A percentile compares a stretch with the other conserved stretches of the same genome.
Evolutionary conservation across 2,888 invertebrate species (phyloP).

Genomic region (Vandiemenella viatica): DNA sequence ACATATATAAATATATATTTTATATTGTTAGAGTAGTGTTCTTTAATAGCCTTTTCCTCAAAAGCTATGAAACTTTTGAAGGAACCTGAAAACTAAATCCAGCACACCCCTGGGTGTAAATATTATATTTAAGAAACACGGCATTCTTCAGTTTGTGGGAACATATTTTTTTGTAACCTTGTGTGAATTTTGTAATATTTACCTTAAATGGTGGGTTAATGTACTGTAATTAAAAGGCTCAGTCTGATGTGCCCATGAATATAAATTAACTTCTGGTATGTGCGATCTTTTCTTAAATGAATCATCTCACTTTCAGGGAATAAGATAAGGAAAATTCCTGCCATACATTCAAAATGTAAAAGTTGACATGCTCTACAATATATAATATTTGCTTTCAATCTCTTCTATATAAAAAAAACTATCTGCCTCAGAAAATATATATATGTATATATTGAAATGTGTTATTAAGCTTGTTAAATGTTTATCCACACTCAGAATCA

Average conservation of each 20-base stretch:
- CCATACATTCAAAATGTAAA: constrained; percentile 7
- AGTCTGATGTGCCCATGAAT: constrained; percentile 22
- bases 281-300: background rate
- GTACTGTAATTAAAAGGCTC: constrained; percentile 11
- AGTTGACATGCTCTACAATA: too few relatives aligned
- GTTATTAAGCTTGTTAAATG: too few relatives aligned
- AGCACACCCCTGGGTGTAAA: background rate
- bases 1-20: too few relatives aligned
- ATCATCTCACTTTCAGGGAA: constrained; percentile 9
- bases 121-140: constrained; percentile 2
- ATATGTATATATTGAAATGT: too few relatives aligned
- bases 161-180: constrained; percentile 12
- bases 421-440: too few relatives aligned
- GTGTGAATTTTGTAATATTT: constrained; percentile 15
- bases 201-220: constrained; percentile 15
- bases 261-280: constrained; percentile 12
- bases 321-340: constrained; percentile 1
- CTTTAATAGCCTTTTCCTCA: too few relatives aligned
- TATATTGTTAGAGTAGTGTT: too few relatives aligned
- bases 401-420: too few relatives aligned
- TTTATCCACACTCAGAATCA: too few relatives aligned
- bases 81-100: too few relatives aligned
- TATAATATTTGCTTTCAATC: too few relatives aligned
- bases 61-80: too few relatives aligned
- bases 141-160: constrained; percentile 12